Conservation (phyloP, 2,888 invertebrate genomes). For the Sussaba pulchella region DNA sequence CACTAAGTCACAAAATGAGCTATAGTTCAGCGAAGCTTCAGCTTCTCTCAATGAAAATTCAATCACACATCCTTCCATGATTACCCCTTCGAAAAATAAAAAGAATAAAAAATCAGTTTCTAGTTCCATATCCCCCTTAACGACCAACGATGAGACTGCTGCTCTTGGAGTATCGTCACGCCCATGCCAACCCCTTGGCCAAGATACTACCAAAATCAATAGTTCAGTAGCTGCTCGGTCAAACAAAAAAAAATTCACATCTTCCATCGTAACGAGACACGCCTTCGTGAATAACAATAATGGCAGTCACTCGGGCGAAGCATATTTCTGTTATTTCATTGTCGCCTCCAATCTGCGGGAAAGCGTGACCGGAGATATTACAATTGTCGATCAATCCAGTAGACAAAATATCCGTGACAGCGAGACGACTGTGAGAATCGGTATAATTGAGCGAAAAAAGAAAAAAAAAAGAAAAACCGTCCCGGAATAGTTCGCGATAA, state of each 20-base stretch:
- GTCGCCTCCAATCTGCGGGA: too few relatives aligned
- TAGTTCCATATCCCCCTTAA: too few relatives aligned
- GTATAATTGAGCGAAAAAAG: background rate
- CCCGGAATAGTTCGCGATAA: conserved; percentile 8
- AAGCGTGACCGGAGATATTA: background rate
- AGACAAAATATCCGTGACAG: conserved; percentile 7
- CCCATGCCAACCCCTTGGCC: background rate
- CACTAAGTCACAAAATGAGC: too few relatives aligned
- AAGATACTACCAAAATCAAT: conserved; percentile 9
- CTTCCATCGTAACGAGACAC: background rate
- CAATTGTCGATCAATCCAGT: background rate
- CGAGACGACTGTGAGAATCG: background rate
- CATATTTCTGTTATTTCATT: too few relatives aligned
- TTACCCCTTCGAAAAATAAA: too few relatives aligned
- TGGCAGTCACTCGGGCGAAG: conserved; percentile 2
- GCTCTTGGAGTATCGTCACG: background rate
- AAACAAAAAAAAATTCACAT: background rate
- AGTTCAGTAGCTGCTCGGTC: background rate
- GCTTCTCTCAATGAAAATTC: too few relatives aligned
- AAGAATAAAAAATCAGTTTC: too few relatives aligned
- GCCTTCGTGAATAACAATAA: background rate
- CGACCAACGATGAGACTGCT: background rate
- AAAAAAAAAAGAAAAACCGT: conserved; percentile 14
- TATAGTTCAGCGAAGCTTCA: too few relatives aligned
- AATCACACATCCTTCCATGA: too few relatives aligned